A percentile compares a stretch with the other conserved stretches of the same genome.
Evolutionary conservation across 2,113 vertebrate genomes (phyloP).

Genomic region (Ardeotis arabs): DNA sequence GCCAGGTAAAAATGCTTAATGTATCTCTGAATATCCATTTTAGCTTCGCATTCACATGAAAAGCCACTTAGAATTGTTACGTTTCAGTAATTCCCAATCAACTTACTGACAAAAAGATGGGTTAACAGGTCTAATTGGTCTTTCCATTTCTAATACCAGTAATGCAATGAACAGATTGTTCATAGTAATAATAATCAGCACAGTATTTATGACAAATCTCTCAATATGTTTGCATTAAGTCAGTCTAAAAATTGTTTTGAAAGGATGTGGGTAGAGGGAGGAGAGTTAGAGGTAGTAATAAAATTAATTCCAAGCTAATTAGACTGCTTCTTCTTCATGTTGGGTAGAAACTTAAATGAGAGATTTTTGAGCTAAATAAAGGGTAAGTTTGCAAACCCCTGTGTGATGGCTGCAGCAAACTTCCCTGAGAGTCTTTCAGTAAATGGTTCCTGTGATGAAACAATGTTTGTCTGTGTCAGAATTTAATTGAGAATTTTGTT

Average conservation of each 20-base stretch:
- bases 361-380: not conserved
- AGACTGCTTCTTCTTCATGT: not conserved
- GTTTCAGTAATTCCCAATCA: constrained; percentile 61
- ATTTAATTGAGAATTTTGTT: not conserved
- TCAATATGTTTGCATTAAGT: constrained; percentile 28
- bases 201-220: constrained; percentile 50
- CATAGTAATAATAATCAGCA: constrained; percentile 40
- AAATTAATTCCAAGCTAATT: not conserved
- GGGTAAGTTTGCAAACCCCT: not conserved
- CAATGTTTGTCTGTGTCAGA: not conserved
- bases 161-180: constrained; percentile 56
- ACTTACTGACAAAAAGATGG: constrained; percentile 63
- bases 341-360: not conserved
- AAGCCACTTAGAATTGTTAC: constrained; percentile 59
- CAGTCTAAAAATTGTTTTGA: constrained; percentile 10
- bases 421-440: not conserved
- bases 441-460: not conserved
- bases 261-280: not conserved
- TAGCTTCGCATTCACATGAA: constrained; percentile 53
- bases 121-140: constrained; percentile 65
- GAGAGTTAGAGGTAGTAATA: not conserved
- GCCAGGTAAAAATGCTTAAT: constrained; percentile 53
- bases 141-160: constrained; percentile 58
- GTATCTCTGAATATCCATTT: constrained; percentile 65
- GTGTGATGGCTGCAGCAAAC: not conserved